Evolutionary conservation across 2,797 vertebrate species (phyloP).

Genomic region (Tapirus indicus): DNA sequence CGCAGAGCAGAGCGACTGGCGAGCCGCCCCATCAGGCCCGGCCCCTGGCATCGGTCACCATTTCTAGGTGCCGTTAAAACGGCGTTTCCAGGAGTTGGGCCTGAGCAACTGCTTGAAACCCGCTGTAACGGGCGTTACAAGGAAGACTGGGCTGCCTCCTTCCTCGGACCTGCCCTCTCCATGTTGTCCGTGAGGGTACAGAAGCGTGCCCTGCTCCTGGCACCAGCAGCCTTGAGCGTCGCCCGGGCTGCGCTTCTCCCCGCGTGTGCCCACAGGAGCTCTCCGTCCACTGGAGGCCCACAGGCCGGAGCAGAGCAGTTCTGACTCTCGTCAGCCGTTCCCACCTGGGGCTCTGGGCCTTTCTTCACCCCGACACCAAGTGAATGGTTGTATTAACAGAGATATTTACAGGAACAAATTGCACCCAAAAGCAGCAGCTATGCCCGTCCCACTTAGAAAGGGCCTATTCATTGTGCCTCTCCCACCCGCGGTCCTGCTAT

Average conservation of each 20-base stretch:
- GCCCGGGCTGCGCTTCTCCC: not conserved
- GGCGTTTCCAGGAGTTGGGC: not conserved
- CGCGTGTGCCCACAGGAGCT: constrained; percentile 46
- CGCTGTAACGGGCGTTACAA: not conserved
- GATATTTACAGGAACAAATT: constrained; percentile 63
- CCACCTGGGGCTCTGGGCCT: constrained; percentile 32
- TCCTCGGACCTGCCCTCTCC: not conserved
- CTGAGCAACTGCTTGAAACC: not conserved
- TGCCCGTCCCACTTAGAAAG: not conserved
- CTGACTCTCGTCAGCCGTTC: constrained; percentile 62
- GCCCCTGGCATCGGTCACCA: not conserved
- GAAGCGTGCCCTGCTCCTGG: constrained; percentile 17
- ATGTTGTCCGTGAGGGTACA: not conserved
- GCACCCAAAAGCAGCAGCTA: not conserved
- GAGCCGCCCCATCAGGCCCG: not conserved
- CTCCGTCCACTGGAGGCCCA: not conserved
- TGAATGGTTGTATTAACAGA: constrained; percentile 32
- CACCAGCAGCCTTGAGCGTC: constrained; percentile 31
- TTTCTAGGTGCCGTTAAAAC: not conserved
- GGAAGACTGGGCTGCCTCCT: not conserved
- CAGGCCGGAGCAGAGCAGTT: constrained; percentile 52
- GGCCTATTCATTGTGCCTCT: not conserved
- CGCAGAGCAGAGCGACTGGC: not conserved
- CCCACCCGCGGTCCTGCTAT: not conserved
- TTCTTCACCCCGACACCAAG: constrained; percentile 47